Conservation (phyloP, 2,888 invertebrate genomes). For the Phengaris alcon region DNA sequence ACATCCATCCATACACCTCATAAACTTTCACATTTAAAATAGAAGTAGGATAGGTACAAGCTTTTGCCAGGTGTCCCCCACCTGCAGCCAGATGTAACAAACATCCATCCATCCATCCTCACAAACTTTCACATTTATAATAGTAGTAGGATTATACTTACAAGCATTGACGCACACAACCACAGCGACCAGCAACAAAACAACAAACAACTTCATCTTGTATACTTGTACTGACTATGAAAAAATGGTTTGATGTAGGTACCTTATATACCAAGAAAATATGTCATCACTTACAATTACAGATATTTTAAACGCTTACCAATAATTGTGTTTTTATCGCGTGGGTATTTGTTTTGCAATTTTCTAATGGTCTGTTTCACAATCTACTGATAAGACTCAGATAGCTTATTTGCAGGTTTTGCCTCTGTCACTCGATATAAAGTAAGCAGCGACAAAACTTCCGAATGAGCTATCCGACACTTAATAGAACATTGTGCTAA, state of each 20-base stretch:
- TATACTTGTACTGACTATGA: neutral
- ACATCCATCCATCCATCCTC: too few relatives aligned
- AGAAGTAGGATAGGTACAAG: too few relatives aligned
- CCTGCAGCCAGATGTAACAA: too few relatives aligned
- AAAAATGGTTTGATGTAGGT: neutral
- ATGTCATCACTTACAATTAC: neutral
- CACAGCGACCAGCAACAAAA: constrained; percentile 13
- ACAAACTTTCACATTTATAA: too few relatives aligned
- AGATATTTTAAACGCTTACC: neutral
- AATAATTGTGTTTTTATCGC: constrained; percentile 6
- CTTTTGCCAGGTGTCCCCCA: too few relatives aligned
- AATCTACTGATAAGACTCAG: neutral
- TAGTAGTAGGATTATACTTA: constrained; percentile 3
- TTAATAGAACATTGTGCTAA: too few relatives aligned
- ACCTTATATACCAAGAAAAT: neutral
- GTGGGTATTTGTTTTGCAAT: neutral
- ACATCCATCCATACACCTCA: too few relatives aligned
- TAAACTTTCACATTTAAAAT: too few relatives aligned
- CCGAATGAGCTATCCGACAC: too few relatives aligned
- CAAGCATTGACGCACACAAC: constrained; percentile 25
- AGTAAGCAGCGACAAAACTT: too few relatives aligned
- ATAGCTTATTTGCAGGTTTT: too few relatives aligned
- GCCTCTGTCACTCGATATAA: too few relatives aligned
- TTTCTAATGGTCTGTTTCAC: neutral
- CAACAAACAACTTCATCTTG: constrained; percentile 20